Percentiles rank a stretch among this genome's conserved stretches.
Conservation (phyloP, 2,797 vertebrate species). For the Hippoglossus hippoglossus region DNA sequence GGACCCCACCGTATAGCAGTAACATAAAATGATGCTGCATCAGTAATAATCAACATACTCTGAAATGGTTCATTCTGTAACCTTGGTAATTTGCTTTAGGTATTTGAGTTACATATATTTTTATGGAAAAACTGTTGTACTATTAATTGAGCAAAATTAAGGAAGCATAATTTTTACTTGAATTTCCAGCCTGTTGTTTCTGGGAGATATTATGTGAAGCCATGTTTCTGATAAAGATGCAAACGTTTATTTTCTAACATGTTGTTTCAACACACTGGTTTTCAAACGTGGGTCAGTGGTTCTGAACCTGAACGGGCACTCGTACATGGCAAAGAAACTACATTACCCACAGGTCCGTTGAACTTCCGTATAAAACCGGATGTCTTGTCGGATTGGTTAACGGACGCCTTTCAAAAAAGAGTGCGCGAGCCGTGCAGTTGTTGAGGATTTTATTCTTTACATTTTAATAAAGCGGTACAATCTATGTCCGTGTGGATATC, state of each 20-base stretch:
- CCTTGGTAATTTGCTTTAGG: too few species aligned
- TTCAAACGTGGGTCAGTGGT: neutral
- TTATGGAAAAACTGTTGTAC: neutral
- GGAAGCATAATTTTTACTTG: neutral
- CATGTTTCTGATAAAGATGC: neutral
- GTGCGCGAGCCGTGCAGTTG: constrained; percentile 47
- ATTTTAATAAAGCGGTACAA: fast-evolving
- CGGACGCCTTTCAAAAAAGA: constrained; percentile 67
- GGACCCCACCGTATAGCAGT: too few species aligned
- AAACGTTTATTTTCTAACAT: neutral
- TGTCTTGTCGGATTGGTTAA: constrained; percentile 66
- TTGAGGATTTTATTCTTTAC: neutral
- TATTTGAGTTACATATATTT: neutral
- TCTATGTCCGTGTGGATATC: neutral
- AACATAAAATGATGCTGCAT: too few species aligned
- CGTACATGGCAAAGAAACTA: constrained; percentile 30
- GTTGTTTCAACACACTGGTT: neutral
- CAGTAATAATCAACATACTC: too few species aligned
- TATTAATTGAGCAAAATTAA: too few species aligned
- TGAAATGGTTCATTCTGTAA: too few species aligned
- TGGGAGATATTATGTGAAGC: neutral
- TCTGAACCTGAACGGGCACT: neutral
- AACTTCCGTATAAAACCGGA: constrained; percentile 54
- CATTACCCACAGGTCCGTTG: constrained; percentile 45
- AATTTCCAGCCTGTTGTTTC: neutral